phyloP scores from a whole-genome alignment of 2,797 vertebrate genomes.

The Cryptoprocta ferox region DNA sequence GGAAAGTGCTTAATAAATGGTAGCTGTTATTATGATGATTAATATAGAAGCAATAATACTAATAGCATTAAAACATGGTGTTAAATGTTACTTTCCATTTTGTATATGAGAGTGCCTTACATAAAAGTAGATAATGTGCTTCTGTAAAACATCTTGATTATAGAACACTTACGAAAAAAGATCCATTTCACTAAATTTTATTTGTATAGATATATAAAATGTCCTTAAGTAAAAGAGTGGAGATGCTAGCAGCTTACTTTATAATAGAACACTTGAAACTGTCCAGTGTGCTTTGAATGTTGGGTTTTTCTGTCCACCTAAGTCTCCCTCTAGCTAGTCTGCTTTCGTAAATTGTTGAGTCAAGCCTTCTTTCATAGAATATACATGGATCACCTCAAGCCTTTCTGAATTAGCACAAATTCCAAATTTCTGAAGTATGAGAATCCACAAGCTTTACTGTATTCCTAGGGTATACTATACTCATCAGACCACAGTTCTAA shows the following conservation, averaged over 20 bases:
- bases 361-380: neutral
- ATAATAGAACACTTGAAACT: neutral
- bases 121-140: neutral
- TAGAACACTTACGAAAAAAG: neutral
- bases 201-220: too few species aligned
- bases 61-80: neutral
- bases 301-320: neutral
- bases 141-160: neutral
- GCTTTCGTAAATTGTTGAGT: neutral
- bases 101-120: neutral
- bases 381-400: neutral
- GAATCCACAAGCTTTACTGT: neutral
- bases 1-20: neutral
- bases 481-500: neutral
- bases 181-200: neutral
- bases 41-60: neutral
- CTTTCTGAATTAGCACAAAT: slow-evolving; percentile 9
- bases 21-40: neutral
- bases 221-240: neutral
- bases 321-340: neutral
- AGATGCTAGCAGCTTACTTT: neutral
- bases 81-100: neutral
- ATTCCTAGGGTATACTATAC: neutral
- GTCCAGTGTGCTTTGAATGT: neutral
- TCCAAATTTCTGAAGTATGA: neutral